Evolutionary conservation across 2,797 vertebrate genomes (phyloP).

Genomic region (Emys orbicularis): DNA sequence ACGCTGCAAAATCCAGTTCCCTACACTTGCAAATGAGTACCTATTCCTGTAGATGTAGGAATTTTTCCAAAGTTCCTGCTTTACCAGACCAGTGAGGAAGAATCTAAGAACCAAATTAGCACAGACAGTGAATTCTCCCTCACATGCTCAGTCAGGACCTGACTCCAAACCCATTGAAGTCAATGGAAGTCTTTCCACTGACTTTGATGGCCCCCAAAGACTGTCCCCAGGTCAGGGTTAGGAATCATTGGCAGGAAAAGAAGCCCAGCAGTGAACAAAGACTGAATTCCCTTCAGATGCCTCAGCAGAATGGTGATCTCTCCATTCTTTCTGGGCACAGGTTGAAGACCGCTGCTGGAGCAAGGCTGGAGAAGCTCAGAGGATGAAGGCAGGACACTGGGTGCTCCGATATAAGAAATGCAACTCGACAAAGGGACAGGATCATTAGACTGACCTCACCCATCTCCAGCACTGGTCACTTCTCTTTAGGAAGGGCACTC

Average conservation of each 20-base stretch:
- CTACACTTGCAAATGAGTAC: not conserved
- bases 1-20: not conserved
- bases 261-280: not conserved
- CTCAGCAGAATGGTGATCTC: not conserved
- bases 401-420: not conserved
- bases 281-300: not conserved
- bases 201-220: slow-evolving; percentile 9
- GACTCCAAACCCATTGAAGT: slow-evolving; percentile 1
- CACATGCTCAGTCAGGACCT: not conserved
- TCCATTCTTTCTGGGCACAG: not conserved
- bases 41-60: not conserved
- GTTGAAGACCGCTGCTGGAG: not conserved
- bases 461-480: not conserved
- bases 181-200: slow-evolving; percentile 12
- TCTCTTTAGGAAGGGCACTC: not conserved
- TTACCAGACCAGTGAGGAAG: slow-evolving; percentile 58
- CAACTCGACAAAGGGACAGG: not conserved
- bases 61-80: slow-evolving; percentile 34
- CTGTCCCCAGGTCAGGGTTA: not conserved
- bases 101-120: slow-evolving; percentile 26
- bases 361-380: not conserved
- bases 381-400: not conserved
- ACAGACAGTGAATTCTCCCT: not conserved
- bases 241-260: not conserved
- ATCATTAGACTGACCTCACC: not conserved